Base-by-base conservation (phyloP, 2,888 invertebrate species). In the Neocrepidodera transversa region DNA sequence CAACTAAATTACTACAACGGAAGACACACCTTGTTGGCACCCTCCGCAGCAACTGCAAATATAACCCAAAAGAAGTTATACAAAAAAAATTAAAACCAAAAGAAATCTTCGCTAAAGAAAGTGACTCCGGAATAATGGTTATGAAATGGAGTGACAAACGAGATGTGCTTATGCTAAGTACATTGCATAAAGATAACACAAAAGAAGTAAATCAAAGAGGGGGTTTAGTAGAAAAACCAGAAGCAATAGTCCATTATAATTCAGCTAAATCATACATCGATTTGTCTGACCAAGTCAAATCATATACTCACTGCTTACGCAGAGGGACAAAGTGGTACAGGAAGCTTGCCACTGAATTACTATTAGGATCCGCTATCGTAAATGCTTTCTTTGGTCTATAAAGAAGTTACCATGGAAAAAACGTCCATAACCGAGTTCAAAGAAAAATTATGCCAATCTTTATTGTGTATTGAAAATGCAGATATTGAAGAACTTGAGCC, bases 361-460 rank as follows among this genome's bases (percentile, higher is more conserved):
- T 23, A 43, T 43, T 43, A 23, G 43, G 43, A 13, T 43, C 43
- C 43, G 43, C 43, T 26, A 43, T 43, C 43, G 43, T 43, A 20
- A 43, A 43, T 43, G 43, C 26, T 11, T 26, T 23, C n/a, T 13
- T 42, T 42, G 26, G 43, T 43, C 4, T 43, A 11, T 26, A 43
- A 43, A 26, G 20, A 43, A 26, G 43, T 43, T 23, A 23, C 43
- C 20, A 20, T 23, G 13, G 43, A 23, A 6, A 23, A 43, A 43
- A 20, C 20, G n/a, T 43, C 43, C 43, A 43, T 43, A 17, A 43
- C 23, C 18, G 43, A 43, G 43, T 43, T 43, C 26, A n/a, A 26
- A 23, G 26, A 20, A 43, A 43, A 43, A 43, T 43, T 43, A 43
- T 43, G 23, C 23, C 43, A 23, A 18, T 23, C 43, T 43, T n/a